A percentile compares a stretch with the other conserved stretches of the same genome.
phyloP scores from a whole-genome alignment of 1,140 invertebrate species.

The Heliconius hewitsoni region DNA sequence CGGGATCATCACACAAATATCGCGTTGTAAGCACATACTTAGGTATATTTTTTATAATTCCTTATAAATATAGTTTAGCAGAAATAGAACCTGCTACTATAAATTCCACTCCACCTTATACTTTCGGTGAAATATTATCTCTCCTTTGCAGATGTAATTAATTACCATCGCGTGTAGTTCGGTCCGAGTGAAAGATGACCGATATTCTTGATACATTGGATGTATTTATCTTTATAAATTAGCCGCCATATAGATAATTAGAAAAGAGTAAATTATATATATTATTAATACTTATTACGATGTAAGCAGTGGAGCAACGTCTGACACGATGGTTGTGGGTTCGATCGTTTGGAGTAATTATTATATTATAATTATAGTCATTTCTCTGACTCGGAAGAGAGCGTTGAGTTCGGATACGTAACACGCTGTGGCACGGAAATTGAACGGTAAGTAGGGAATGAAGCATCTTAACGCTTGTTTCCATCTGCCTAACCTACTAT shows the following conservation, averaged over 20 bases:
- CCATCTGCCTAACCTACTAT: too few relatives aligned
- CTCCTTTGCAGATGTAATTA: background rate
- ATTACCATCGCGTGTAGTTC: slow-evolving; percentile 7
- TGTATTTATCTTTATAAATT: slow-evolving; percentile 11
- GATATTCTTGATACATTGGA: slow-evolving; percentile 7
- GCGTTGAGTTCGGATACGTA: too few relatives aligned
- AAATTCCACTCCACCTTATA: background rate
- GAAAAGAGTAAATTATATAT: background rate
- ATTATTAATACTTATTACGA: too few relatives aligned
- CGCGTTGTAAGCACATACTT: too few relatives aligned
- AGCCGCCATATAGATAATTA: background rate
- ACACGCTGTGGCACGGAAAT: too few relatives aligned
- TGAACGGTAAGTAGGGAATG: too few relatives aligned
- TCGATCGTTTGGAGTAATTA: background rate
- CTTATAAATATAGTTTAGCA: too few relatives aligned
- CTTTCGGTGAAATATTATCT: background rate
- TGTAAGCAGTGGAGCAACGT: too few relatives aligned
- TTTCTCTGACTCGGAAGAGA: background rate
- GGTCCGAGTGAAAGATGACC: background rate
- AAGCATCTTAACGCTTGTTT: too few relatives aligned
- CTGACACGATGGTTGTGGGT: background rate
- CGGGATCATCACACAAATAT: too few relatives aligned
- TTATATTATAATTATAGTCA: background rate
- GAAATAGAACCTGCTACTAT: background rate
- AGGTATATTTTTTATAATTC: too few relatives aligned